phyloP scores from a whole-genome alignment of 2,797 vertebrate species.

The Chelidonichthys spinosus region DNA sequence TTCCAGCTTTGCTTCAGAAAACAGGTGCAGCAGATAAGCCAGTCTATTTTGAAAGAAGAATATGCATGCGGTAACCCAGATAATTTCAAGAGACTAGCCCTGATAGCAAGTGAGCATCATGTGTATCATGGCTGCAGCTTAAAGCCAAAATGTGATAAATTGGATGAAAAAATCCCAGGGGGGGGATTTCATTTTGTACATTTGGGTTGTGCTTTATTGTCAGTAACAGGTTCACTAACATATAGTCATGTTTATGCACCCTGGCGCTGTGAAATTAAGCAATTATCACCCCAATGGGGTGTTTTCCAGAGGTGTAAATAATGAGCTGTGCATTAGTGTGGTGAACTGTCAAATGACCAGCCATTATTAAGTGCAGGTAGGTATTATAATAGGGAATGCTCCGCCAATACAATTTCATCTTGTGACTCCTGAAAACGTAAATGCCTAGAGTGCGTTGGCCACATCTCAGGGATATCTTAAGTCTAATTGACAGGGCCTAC shows the following conservation, averaged over 20 bases:
- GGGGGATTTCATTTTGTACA: slow-evolving; percentile 48
- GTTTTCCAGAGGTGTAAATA: slow-evolving; percentile 42
- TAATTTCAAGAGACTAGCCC: slow-evolving; percentile 51
- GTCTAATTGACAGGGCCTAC: slow-evolving; percentile 64
- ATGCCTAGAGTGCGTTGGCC: slow-evolving; percentile 53
- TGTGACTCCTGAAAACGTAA: slow-evolving; percentile 45
- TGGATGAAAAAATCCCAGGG: slow-evolving; percentile 60
- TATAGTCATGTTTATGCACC: slow-evolving; percentile 40
- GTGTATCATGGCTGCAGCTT: slow-evolving; percentile 50
- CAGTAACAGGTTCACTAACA: slow-evolving; percentile 45
- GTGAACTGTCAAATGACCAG: slow-evolving; percentile 43
- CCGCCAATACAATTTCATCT: slow-evolving; percentile 64
- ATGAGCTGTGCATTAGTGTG: slow-evolving; percentile 25
- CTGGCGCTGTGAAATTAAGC: slow-evolving; percentile 34
- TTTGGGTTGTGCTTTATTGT: slow-evolving; percentile 49
- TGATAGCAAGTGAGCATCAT: slow-evolving; percentile 48
- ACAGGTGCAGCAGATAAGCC: slow-evolving; percentile 35
- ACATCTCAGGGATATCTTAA: slow-evolving; percentile 59
- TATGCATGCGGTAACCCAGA: slow-evolving; percentile 35
- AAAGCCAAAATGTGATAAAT: slow-evolving; percentile 67
- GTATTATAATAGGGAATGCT: slow-evolving; percentile 67
- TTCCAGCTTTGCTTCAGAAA: slow-evolving; percentile 35
- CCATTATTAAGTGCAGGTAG: slow-evolving; percentile 45
- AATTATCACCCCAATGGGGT: not conserved
- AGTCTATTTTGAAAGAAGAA: slow-evolving; percentile 26